phyloP scores from a whole-genome alignment of 1,140 invertebrate species.

The Drosophila sproati region DNA sequence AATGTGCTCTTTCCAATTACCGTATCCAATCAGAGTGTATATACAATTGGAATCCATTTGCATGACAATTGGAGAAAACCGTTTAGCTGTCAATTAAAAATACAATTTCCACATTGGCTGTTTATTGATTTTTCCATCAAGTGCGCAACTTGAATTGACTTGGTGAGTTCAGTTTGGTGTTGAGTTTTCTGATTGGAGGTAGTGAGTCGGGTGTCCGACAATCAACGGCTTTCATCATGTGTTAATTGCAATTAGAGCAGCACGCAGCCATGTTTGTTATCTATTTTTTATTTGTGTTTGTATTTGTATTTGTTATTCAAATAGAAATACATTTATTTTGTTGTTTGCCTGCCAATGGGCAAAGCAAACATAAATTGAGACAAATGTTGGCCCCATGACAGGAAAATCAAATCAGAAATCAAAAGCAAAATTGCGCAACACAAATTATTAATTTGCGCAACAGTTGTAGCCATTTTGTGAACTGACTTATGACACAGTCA shows the following conservation, averaged over 20 bases:
- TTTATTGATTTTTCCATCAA: constrained; percentile 70
- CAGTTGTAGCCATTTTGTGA: constrained; percentile 64
- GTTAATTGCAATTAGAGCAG: constrained; percentile 78
- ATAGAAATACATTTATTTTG: constrained; percentile 38
- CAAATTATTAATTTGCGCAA: constrained; percentile 79
- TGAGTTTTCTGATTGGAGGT: constrained; percentile 9
- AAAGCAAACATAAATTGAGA: constrained; percentile 61
- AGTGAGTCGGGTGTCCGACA: constrained; percentile 17
- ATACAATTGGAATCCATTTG: constrained; percentile 61
- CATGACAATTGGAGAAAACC: constrained; percentile 73
- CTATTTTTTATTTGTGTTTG: not conserved
- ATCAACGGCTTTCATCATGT: constrained; percentile 69
- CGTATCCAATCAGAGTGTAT: constrained; percentile 31
- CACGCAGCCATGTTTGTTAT: constrained; percentile 47
- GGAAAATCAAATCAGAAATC: constrained; percentile 45
- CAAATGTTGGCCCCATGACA: constrained; percentile 26
- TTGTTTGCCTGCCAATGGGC: constrained; percentile 42
- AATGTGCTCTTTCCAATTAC: constrained; percentile 50
- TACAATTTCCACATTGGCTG: constrained; percentile 69
- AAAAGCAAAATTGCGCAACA: constrained; percentile 45
- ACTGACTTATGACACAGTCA: constrained; percentile 70
- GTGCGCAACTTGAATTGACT: constrained; percentile 31
- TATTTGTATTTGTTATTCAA: constrained; percentile 25
- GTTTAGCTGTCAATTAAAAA: constrained; percentile 82
- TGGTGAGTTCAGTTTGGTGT: constrained; percentile 6